Evolutionary conservation across 2,113 vertebrate species (phyloP).

Genomic region (Nothobranchius furzeri): DNA sequence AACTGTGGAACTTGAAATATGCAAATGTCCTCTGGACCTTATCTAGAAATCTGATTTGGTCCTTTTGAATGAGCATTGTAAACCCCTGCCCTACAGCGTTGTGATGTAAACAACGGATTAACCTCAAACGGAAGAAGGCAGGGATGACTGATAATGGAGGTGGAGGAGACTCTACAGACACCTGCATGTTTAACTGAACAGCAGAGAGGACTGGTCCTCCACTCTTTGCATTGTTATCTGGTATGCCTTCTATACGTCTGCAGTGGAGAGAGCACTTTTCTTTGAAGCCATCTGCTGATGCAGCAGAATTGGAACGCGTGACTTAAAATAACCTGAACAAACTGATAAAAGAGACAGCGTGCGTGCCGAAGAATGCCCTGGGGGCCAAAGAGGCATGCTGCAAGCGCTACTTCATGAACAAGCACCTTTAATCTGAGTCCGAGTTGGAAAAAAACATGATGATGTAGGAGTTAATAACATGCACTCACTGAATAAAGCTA

Average conservation of each 20-base stretch:
- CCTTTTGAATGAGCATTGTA: too few species aligned
- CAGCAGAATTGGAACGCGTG: not conserved
- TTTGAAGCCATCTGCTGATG: not conserved
- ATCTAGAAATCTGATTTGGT: too few species aligned
- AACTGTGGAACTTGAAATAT: too few species aligned
- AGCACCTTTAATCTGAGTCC: not conserved
- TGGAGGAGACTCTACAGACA: not conserved
- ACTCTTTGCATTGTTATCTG: not conserved
- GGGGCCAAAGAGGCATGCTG: not conserved
- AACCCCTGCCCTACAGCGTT: too few species aligned
- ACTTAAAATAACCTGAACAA: not conserved
- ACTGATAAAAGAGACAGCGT: not conserved
- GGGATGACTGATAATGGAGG: not conserved
- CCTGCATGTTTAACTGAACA: not conserved
- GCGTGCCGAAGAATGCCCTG: not conserved
- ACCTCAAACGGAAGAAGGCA: too few species aligned
- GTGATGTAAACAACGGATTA: too few species aligned
- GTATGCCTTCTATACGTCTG: not conserved
- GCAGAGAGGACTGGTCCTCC: not conserved
- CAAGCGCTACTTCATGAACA: not conserved
- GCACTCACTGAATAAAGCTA: too few species aligned
- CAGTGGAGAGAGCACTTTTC: not conserved
- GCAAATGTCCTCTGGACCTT: too few species aligned
- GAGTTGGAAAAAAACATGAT: too few species aligned
- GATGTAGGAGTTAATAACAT: not conserved